phyloP scores from a whole-genome alignment of 2,888 invertebrate genomes.

The Ophonus ardosiacus region DNA sequence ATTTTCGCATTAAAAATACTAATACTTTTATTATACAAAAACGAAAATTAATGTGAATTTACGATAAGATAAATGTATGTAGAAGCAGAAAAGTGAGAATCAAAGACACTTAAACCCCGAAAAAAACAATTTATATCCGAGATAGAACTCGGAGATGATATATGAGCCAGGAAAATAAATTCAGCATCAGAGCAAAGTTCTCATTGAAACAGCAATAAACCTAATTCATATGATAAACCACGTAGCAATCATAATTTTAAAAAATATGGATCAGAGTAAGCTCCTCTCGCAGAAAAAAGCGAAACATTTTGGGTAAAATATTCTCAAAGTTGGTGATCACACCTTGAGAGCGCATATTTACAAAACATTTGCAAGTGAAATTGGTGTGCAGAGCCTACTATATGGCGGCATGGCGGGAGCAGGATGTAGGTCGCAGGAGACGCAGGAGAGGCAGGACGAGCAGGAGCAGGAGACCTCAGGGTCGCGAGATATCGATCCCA shows the following conservation, averaged over 20 bases:
- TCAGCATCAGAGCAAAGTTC: background rate
- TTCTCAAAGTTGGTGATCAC: slow-evolving; percentile 45
- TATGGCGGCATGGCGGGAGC: background rate
- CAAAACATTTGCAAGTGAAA: slow-evolving; percentile 64
- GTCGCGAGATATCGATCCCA: slow-evolving; percentile 43
- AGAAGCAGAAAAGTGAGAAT: background rate
- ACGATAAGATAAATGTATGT: background rate
- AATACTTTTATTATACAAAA: no score
- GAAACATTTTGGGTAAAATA: slow-evolving; percentile 48
- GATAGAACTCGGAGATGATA: background rate
- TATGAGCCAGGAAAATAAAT: background rate
- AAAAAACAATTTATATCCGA: background rate
- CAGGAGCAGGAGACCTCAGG: slow-evolving; percentile 6
- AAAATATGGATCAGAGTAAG: slow-evolving; percentile 35
- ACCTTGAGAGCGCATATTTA: slow-evolving; percentile 62
- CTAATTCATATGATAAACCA: slow-evolving; percentile 48
- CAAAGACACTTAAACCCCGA: background rate
- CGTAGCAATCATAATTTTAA: slow-evolving; percentile 45
- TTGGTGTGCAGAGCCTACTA: slow-evolving; percentile 27
- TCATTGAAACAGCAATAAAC: slow-evolving; percentile 12
- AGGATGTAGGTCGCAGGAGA: slow-evolving; percentile 21
- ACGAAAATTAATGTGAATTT: no score
- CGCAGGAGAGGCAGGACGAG: background rate
- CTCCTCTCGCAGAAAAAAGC: slow-evolving; percentile 24
- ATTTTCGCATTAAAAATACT: no score